Evolutionary conservation across 2,113 vertebrate species (phyloP).

Genomic region (Cheirogaleus medius): DNA sequence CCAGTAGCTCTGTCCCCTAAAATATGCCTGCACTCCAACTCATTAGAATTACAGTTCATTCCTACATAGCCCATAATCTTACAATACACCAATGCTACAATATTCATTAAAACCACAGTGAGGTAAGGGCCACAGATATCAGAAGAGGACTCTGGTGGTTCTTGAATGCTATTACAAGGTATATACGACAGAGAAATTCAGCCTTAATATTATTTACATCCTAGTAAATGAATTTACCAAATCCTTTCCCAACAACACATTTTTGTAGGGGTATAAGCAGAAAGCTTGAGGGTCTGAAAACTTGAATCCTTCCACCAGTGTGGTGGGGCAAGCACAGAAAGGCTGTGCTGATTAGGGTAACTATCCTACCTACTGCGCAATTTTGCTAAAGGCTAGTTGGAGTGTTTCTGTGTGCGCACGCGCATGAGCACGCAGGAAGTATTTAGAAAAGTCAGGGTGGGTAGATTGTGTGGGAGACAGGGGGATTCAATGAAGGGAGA

Average conservation of each 20-base stretch:
- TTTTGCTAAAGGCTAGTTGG: neutral
- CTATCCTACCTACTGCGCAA: neutral
- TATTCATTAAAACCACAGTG: neutral
- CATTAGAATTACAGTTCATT: neutral
- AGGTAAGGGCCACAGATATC: neutral
- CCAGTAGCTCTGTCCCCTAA: neutral
- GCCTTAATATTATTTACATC: neutral
- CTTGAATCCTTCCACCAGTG: neutral
- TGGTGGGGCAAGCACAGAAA: neutral
- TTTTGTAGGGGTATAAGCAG: neutral
- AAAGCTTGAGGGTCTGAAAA: neutral
- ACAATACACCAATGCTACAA: neutral
- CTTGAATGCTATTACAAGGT: neutral
- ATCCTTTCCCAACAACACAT: neutral
- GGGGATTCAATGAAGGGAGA: conserved; percentile 77
- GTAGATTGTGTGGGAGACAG: conserved; percentile 66
- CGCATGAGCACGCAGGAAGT: neutral
- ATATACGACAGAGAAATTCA: neutral
- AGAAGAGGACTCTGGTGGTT: neutral
- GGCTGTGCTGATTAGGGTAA: neutral
- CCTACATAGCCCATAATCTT: neutral
- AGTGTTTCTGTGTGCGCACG: neutral
- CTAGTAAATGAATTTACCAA: neutral
- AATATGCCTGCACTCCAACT: neutral
- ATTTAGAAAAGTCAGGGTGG: conserved; percentile 58